These are phyloP conservation scores for Epinephelus awoara DNA, from an alignment of 2,797 vertebrate genomes.

Conservation along the genomic window DNA sequence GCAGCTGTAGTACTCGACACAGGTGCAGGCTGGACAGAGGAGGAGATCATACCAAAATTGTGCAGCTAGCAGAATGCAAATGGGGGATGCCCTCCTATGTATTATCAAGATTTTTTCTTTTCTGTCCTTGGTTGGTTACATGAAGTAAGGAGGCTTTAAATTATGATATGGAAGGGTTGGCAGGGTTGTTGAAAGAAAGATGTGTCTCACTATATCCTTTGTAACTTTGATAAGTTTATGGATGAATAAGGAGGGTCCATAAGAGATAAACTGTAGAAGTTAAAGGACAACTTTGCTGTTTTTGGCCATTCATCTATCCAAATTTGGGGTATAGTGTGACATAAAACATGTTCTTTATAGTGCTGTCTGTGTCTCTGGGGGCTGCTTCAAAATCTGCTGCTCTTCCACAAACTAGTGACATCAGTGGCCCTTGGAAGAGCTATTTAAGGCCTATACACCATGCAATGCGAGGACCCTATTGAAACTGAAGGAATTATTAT, in stretches of 20 bases:
- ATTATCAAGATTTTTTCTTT: conserved; percentile 4
- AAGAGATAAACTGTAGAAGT: not conserved
- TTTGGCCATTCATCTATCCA: no score
- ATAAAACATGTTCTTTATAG: no score
- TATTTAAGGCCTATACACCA: no score
- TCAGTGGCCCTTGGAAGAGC: no score
- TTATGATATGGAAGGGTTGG: conserved; percentile 8
- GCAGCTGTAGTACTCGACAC: not conserved
- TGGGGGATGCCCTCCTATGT: conserved; percentile 39
- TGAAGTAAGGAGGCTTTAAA: conserved; percentile 23
- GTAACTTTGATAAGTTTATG: not conserved
- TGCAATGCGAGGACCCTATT: no score
- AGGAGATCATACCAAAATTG: conserved; percentile 58
- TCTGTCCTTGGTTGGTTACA: conserved; percentile 18
- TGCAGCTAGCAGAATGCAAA: conserved; percentile 79
- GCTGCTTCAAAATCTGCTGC: no score
- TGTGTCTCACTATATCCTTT: not conserved
- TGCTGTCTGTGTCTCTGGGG: no score
- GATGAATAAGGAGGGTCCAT: not conserved
- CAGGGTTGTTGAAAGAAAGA: not conserved
- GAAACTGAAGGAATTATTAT: no score
- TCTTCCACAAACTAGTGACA: no score
- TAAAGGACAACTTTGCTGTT: no score
- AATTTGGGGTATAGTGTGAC: no score
- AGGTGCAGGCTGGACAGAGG: conserved; percentile 36